Base-by-base conservation (phyloP, 2,888 invertebrate genomes). In the Neocrepidodera transversa region DNA sequence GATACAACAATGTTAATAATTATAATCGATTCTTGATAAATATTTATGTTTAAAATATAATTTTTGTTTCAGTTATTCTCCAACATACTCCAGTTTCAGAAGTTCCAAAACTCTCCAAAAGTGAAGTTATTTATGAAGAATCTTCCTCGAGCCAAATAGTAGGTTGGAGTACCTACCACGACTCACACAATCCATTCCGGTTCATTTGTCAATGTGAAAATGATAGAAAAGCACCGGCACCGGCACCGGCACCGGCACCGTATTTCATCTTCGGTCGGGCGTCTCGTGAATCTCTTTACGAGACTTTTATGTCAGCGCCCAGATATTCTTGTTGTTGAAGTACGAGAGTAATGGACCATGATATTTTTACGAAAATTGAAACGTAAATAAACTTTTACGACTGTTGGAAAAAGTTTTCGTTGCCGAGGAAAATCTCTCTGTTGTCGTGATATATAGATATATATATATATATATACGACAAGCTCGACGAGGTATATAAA, bases 291-390 rank as follows among this genome's bases (percentile, higher is more conserved):
- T 73, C 74, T 74, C 74, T 76, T 76, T 76, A 75, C 71, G 74
- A 69, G 72, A 68, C 68, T 76, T 77, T 77, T 77, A 78, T 76
- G 76, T 76, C 71, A 58, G 69, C 71, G 70, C 72, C 69, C 70
- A 75, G 74, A 74, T 74, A 74, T 74, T 71, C 71, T 70, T 72
- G 70, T 73, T 72, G 74, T 75, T 50, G 73, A 71, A 71, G 74
- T 71, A 71, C 70, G 71, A 69, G 71, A 68, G 76, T 77, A 78
- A 78, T 77, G 78, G 78, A 72, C 76, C 77, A 75, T 78, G 78
- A 78, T 77, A 77, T 77, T 77, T 76, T 76, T 73, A 73, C 74
- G 78, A 78, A 78, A 78, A 78, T 78, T 77, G 78, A 78, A 78
- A 78, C 77, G 77, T 77, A 78, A 78, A 78, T 77, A 78, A 76